Base-by-base conservation (phyloP, 2,113 vertebrate species). In the Gymnorhina tibicen region DNA sequence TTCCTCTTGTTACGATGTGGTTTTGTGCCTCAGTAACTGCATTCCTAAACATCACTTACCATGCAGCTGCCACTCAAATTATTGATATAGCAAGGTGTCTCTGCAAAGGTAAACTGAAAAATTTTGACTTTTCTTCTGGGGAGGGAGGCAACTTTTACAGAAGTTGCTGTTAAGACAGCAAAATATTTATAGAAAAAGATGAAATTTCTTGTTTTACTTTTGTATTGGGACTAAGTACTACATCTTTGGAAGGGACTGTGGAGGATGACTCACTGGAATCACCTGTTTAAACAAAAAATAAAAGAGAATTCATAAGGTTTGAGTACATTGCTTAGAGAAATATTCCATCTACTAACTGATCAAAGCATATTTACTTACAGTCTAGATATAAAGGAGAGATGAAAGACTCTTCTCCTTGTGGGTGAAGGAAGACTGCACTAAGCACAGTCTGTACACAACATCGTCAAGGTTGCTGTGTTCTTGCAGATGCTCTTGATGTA, bases 1-100 rank as follows among this genome's bases (percentile, higher is more conserved):
- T 96, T 97, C 80, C 73, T 96, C 85, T 91, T 95, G 86, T 69
- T 96, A 60, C 26, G 16, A 2, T 32, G 44, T n/a, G 41, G 39
- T 74, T 78, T 74, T 87, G 11, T 28, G 9, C 14, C 13, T 77
- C 52, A 53, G 39, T n/a, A 28, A n/a, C 18, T 74, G 27, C 19
- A 9, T 44, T 77, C 12, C 30, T 92, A 68, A 30, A 6, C 11
- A 47, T 49, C 30, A 13, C 11, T 42, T 39, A 6, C 19, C 49
- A n/a, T 41, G 49, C 14, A 84, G 27, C 52, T 95, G 35, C 20
- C 27, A 30, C 24, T 62, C 16, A 37, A 33, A 6, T 60, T 73
- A 19, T 53, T 75, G 7, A 52, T 89, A 37, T 3, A 58, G n/a
- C 0, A 0, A 63, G 9, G 7, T 2, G 1, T 66, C 6, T 74